Evolutionary conservation across 1,140 invertebrate genomes (phyloP), one percentile per base, ranked within the genome.

Genomic region (Drosophila nigrodunni): DNA sequence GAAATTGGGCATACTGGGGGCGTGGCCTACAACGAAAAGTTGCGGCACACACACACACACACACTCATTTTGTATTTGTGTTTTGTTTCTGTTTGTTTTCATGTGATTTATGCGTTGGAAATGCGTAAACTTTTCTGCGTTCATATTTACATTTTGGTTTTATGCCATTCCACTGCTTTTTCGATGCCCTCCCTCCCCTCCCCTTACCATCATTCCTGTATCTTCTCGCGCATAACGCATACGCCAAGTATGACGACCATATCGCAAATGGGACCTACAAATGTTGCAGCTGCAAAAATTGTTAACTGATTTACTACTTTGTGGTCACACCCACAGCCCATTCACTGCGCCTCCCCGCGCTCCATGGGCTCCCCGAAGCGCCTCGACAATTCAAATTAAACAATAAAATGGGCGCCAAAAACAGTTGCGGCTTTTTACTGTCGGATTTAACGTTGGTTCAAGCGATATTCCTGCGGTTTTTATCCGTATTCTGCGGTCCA

Each of bases 81-180:
- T 67, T 67, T 73, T 57, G 18, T 2, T 65, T 35, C 35, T 58
- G 52, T 39, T 64, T 46, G 21, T 60, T 52, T 86, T 74, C 68
- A 70, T 78, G 77, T 88, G 82, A 88, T 87, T 87, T 87, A 87
- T 87, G 82, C 60, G 72, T 46, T 78, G 61, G 76, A 64, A 75
- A 66, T 61, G 66, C 80, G 72, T 88, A 71, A 87, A 87, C 68
- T 88, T 85, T 72, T 41, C 49, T 44, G 44, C 61, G 66, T 49
- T 74, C 43, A 52, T 61, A 77, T 73, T 58, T 49, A 55, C n/a
- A 49, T 67, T 57, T 77, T 52, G 57, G 64, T 71, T 82, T 80
- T 76, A 67, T 71, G 64, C 18, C 65, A 43, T 43, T 55, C 47
- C 34, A 52, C 34, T 52, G 59, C 35, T 55, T 18, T 37, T 2